Evolutionary conservation across 2,888 invertebrate species (phyloP), one percentile per base, ranked within the genome.

Genomic region (Esperia sulphurella): DNA sequence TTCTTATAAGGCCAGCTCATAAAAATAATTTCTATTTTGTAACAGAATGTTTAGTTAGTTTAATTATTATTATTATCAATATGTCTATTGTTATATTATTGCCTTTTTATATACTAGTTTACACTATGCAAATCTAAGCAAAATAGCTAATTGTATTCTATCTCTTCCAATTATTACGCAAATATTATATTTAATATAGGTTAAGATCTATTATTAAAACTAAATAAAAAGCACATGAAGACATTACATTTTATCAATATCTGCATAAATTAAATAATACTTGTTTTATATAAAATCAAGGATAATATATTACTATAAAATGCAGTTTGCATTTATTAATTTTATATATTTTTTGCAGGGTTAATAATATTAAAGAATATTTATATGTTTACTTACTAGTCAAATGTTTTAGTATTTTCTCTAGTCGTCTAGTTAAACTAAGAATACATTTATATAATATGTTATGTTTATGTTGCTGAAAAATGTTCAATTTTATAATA

Each of bases 161-260:
- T 43, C 41, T 38, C 30, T 35, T 41, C 31, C 41, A 28, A 41
- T 37, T 45, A 46, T 37, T 39, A 45, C 41, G 38, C 30, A 33
- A 28, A 46, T 37, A n/a, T 50, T 49, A 45, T 44, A 48, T 55
- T 54, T 58, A 55, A 14, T 13, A 14, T 39, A 39, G 39, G 14
- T 39, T 14, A 21, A 3, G 21, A 37, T n/a, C 13, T 37, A 13
- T 43, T 9, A 14, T 14, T 40, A 29, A 31, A 29, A 33, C 13
- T 7, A 21, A 21, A 21, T 21, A 21, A 31, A 31, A 1, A 2
- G 10, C 31, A 31, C 10, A 31, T 31, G 31, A 31, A 4, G 31
- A 8, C 31, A 21, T 21, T 21, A 21, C 21, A 21, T 21, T 21
- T 21, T 21, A 21, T 21, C n/a, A n/a, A n/a, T n/a, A n/a, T n/a